Evolutionary conservation across 1,140 invertebrate genomes (phyloP), one percentile per base, ranked within the genome.

Genomic region (Drosophila nigromelanica): DNA sequence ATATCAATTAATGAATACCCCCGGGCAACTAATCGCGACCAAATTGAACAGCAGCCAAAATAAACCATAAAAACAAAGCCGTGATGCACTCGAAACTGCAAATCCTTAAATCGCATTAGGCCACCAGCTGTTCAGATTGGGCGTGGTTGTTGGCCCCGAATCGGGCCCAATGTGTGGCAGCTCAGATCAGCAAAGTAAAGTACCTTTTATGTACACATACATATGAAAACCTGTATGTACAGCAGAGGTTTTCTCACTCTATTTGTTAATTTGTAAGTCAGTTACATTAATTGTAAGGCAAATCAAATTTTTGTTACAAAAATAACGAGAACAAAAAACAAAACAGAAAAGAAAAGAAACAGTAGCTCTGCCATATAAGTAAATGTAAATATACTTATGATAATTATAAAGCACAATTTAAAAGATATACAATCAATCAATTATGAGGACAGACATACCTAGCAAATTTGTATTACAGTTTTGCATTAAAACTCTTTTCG

Each of bases 201-300:
- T 67, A 62, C 33, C 40, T 55, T 54, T 42, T 35, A 56, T 18
- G 5, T 5, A 27, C 27, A 27, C 37, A 47, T 72, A 51, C 50
- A 59, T 72, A 51, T 43, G 37, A 43, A 72, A 67, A 51, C 43
- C 51, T 58, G 61, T 71, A 70, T 30, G 52, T 71, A 66, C 50
- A 55, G 68, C 35, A 47, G 48, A 66, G 50, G 14, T 39, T 66
- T 37, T 33, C 21, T 14, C 58, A 4, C 43, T 62, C 61, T 56
- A 51, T 59, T 43, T 55, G 21, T 75, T 82, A 64, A 81, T 67
- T 55, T 76, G 43, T 86, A 86, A 86, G 82, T 61, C 67, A 80
- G 77, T 59, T 83, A 79, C 33, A 48, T n/a, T 87, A 81, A 76
- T 78, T 87, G 67, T 86, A 86, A 87, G 77, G 63, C 40, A 59